Evolutionary conservation across 1,140 invertebrate species (phyloP), one percentile per base, ranked within the genome.

Genomic region (Saccostrea glomerata): DNA sequence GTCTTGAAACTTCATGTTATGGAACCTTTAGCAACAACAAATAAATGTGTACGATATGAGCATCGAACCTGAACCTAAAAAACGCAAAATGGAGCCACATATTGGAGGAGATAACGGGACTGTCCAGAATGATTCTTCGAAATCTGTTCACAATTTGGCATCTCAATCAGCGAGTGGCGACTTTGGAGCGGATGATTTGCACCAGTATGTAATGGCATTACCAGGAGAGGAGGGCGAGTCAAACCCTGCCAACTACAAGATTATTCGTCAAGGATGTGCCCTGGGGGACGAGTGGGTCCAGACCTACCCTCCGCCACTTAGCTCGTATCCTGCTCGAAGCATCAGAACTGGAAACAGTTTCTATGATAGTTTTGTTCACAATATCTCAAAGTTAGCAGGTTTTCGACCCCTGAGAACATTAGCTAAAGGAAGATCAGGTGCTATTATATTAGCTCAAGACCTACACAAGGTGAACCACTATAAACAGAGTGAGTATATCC

Each of bases 81-180:
- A 86, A 83, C 85, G 85, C 23, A 90, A 90, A 88, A 90, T 90
- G 89, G 89, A 90, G 60, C 87, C 89, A 54, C 89, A 90, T 47
- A 88, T 88, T 36, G 89, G 89, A 66, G 89, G 89, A n/a, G 89
- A 90, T 77, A 90, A 87, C 55, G 86, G 87, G 30, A 55, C 25
- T 30, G 13, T 88, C 17, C 60, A 88, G 36, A 77, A 77, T 36
- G 85, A 88, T 54, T 25, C 82, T 13, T 82, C 85, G 17, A 85
- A 84, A 36, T 88, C 87, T 3, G 23, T 77, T 25, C 87, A 88
- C 13, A 88, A 70, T 20, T 36, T 84, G 47, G 84, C 87, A 36
- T 86, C 85, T 17, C 85, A 87, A 15, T 88, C 89, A 2, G 89
- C 89, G 17, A 90, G 89, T 82, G 89, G 89, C 7, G 89, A 90